Percentiles rank a stretch among this genome's conserved stretches.
Conservation (phyloP, 2,888 invertebrate genomes). For the Orthonevra nobilis region DNA sequence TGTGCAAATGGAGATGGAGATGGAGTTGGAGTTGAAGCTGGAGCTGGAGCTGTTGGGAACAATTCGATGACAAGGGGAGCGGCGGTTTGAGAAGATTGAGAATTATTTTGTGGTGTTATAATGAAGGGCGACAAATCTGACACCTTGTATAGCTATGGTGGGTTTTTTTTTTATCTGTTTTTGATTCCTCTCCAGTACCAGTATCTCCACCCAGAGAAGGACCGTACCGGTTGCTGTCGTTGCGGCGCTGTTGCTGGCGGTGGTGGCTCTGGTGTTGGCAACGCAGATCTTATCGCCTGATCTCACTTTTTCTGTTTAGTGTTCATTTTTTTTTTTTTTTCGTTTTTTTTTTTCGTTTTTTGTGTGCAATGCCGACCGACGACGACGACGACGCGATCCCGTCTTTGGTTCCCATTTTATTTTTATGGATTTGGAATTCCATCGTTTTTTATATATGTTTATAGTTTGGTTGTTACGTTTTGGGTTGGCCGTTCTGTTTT, state of each 20-base stretch:
- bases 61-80: background rate
- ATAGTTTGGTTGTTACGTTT: slow-evolving; percentile 67
- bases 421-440: slow-evolving; percentile 71
- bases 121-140: slow-evolving; percentile 80
- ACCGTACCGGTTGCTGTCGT: slow-evolving; percentile 61
- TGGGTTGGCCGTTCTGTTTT: slow-evolving; percentile 62
- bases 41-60: slow-evolving; percentile 19
- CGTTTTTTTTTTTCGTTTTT: slow-evolving; percentile 40
- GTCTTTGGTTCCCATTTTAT: slow-evolving; percentile 69
- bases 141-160: slow-evolving; percentile 77
- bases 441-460: slow-evolving; percentile 67
- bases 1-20: slow-evolving; percentile 29
- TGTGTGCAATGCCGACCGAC: slow-evolving; percentile 63
- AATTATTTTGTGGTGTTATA: slow-evolving; percentile 73
- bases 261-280: slow-evolving; percentile 58
- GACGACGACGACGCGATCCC: slow-evolving; percentile 61
- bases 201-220: slow-evolving; percentile 64
- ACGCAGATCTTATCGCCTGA: slow-evolving; percentile 77
- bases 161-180: slow-evolving; percentile 45
- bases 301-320: slow-evolving; percentile 74
- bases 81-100: slow-evolving; percentile 56
- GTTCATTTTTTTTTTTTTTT: slow-evolving; percentile 49
- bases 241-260: slow-evolving; percentile 69
- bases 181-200: slow-evolving; percentile 63
- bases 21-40: slow-evolving; percentile 10